These are phyloP conservation scores for Enteromius afrohamiltoni DNA, from an alignment of 2,797 vertebrate species.

Conservation along the genomic window DNA sequence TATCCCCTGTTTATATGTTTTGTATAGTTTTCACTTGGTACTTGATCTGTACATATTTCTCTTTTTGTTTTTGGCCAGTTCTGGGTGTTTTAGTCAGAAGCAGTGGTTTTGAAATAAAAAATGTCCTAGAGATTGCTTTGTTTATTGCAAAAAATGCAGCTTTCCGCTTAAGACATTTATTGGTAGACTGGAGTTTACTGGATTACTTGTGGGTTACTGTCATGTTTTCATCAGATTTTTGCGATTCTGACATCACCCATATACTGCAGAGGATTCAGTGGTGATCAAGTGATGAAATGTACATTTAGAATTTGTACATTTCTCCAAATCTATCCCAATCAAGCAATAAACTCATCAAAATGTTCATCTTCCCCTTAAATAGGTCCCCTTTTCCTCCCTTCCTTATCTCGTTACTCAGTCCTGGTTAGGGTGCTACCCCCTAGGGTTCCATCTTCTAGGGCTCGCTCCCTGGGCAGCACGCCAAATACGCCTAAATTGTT, in stretches of 20 bases:
- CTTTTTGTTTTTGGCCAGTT: neutral
- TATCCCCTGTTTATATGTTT: neutral
- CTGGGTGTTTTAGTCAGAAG: neutral
- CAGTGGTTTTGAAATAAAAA: neutral
- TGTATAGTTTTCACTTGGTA: neutral
- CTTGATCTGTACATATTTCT: neutral
- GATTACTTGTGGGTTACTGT: neutral
- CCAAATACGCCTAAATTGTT: too few species aligned
- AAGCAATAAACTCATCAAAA: neutral
- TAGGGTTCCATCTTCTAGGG: too few species aligned
- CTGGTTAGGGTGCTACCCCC: too few species aligned
- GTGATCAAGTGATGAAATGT: neutral
- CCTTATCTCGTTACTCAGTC: too few species aligned
- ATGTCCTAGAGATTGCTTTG: neutral
- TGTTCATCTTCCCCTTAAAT: neutral
- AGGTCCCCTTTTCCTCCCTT: too few species aligned
- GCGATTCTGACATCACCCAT: neutral
- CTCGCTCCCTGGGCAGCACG: too few species aligned
- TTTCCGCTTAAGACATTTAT: neutral
- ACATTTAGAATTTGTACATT: neutral
- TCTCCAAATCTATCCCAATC: neutral
- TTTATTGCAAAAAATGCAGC: neutral
- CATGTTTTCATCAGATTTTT: neutral
- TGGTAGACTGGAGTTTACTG: neutral
- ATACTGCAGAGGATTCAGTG: neutral